Conservation (phyloP, 2,888 invertebrate species). For the Idaea straminata region DNA sequence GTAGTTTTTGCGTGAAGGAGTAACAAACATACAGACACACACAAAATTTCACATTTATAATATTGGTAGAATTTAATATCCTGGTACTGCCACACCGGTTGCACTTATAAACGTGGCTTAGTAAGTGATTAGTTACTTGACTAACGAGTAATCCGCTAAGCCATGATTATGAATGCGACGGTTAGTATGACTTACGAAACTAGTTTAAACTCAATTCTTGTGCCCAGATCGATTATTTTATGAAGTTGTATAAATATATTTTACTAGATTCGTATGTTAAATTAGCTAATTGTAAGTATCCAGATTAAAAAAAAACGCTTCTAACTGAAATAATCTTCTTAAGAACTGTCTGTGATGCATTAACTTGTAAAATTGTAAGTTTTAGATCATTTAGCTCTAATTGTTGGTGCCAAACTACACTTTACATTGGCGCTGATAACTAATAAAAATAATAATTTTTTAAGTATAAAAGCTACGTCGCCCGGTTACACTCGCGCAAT, state of each 20-base stretch:
- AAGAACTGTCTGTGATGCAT: constrained; percentile 31
- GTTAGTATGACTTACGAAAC: constrained; percentile 11
- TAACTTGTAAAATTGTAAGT: constrained; percentile 19
- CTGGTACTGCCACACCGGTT: no score
- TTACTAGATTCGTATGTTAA: constrained; percentile 38
- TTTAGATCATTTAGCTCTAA: constrained; percentile 16
- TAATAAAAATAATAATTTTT: no score
- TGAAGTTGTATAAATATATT: constrained; percentile 36
- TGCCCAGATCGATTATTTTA: constrained; percentile 38
- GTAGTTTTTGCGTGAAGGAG: no score
- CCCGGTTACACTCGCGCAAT: no score
- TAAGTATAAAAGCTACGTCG: no score
- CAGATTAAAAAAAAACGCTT: constrained; percentile 16
- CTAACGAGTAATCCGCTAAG: no score
- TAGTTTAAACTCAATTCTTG: constrained; percentile 36
- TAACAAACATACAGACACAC: no score
- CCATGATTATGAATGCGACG: no score
- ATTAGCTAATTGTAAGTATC: constrained; percentile 16
- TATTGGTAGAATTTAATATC: no score
- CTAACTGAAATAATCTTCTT: constrained; percentile 24
- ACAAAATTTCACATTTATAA: no score
- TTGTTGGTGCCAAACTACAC: constrained; percentile 17
- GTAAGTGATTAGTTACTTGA: no score
- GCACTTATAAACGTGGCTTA: no score
- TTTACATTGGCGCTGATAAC: neutral